Evolutionary conservation across 2,113 vertebrate species (phyloP).

Genomic region (Antigone vipio): DNA sequence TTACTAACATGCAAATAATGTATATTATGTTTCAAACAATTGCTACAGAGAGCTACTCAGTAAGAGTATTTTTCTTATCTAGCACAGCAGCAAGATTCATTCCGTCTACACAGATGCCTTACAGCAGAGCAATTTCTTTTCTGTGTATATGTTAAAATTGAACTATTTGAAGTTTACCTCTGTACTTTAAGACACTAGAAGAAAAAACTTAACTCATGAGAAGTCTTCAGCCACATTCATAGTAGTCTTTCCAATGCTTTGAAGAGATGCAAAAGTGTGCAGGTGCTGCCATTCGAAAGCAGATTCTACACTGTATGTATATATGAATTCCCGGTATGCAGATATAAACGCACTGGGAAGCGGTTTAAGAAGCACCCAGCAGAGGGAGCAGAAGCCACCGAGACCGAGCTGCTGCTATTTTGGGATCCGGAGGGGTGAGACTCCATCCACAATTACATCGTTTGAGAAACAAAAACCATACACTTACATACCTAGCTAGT

Average conservation of each 20-base stretch:
- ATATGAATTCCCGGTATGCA: no score
- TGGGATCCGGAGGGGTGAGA: background rate
- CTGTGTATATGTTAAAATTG: background rate
- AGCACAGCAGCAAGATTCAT: background rate
- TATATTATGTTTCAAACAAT: background rate
- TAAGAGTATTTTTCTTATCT: background rate
- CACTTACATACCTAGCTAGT: accelerated
- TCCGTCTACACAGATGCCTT: background rate
- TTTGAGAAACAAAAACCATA: accelerated
- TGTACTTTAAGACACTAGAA: background rate
- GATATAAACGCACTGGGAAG: accelerated
- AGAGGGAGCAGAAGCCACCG: conserved; percentile 46
- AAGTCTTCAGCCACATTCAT: background rate
- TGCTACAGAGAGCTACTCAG: background rate
- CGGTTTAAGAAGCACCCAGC: background rate
- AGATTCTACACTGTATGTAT: accelerated
- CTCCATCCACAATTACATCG: background rate
- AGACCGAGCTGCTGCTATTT: background rate
- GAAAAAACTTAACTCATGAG: background rate
- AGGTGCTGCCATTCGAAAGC: background rate
- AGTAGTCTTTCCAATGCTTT: accelerated
- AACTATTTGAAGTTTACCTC: background rate
- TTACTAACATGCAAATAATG: conserved; percentile 39
- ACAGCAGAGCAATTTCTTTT: background rate
- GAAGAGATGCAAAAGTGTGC: background rate